phyloP scores from a whole-genome alignment of 2,888 invertebrate genomes.

The Rotaria socialis region DNA sequence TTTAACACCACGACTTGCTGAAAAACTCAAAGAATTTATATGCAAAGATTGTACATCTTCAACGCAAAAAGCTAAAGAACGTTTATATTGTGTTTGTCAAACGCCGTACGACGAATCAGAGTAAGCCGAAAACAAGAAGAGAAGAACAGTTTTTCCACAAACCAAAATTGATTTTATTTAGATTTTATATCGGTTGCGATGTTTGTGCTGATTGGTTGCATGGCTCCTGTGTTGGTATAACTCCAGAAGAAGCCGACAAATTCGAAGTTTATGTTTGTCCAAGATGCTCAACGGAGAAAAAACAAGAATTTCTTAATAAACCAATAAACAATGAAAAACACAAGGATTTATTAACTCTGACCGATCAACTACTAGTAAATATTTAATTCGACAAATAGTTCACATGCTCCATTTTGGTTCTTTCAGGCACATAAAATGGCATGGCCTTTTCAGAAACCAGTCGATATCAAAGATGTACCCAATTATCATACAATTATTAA shows the following conservation, averaged over 20 bases:
- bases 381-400: slow-evolving; percentile 70
- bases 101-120: slow-evolving; percentile 91
- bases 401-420: neutral
- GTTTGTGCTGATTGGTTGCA: slow-evolving; percentile 98
- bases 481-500: slow-evolving; percentile 77
- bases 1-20: neutral
- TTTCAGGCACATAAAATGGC: slow-evolving; percentile 82
- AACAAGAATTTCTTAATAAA: slow-evolving; percentile 45
- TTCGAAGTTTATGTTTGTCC: slow-evolving; percentile 75
- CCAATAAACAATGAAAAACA: neutral
- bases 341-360: slow-evolving; percentile 69
- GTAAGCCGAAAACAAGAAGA: slow-evolving; percentile 59
- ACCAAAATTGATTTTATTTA: slow-evolving; percentile 53
- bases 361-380: slow-evolving; percentile 69
- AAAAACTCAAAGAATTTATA: slow-evolving; percentile 20
- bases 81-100: slow-evolving; percentile 79
- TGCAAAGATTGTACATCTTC: neutral
- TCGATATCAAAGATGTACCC: slow-evolving; percentile 88
- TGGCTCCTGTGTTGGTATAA: slow-evolving; percentile 87
- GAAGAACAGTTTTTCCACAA: neutral
- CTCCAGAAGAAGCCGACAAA: slow-evolving; percentile 81
- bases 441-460: slow-evolving; percentile 96
- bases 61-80: slow-evolving; percentile 26
- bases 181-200: slow-evolving; percentile 95
- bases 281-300: slow-evolving; percentile 58